Evolutionary conservation across 2,888 invertebrate genomes (phyloP), one percentile per base, ranked within the genome.

Genomic region (Thelaira solivaga): DNA sequence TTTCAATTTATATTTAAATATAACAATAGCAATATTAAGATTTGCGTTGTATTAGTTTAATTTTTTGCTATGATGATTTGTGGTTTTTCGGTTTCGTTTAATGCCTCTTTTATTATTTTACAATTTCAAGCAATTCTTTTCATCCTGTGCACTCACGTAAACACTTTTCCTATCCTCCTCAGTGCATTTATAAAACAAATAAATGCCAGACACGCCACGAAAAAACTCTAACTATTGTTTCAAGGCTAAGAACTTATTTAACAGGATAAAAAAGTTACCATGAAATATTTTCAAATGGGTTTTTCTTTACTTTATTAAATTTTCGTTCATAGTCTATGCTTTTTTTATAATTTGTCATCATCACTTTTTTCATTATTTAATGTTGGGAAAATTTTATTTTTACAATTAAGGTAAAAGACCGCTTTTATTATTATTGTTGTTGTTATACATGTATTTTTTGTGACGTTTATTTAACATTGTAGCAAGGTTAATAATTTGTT

Each of bases 321-420:
- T 39, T 7, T 69, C 36, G 20, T 39, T n/a, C 11, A 8, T 4
- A 64, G 24, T 57, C n/a, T 24, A 22, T 36, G 16, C 31, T 45
- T 49, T 51, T 34, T 67, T 49, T 29, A 45, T 61, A 65, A 78
- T 78, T 78, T 78, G 74, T 78, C 72, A 77, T 62, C 64, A 69
- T 34, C 65, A n/a, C n/a, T n/a, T n/a, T n/a, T n/a, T n/a, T n/a
- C n/a, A n/a, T n/a, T n/a, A n/a, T 65, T 57, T 62, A 34, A 62
- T 59, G 62, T 45, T 29, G 29, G 6, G 29, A 55, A 65, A 76
- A 59, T 64, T 49, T 71, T 69, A 68, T 69, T 74, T 78, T 65
- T 69, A 69, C 78, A 47, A 61, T 74, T 78, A 78, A 74, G 78
- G 78, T 69, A 73, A 78, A 78, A 77, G 73, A 74, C 74, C 64